Conservation (phyloP, 1,140 invertebrate genomes). For the Pseudachorutes palmiensis region DNA sequence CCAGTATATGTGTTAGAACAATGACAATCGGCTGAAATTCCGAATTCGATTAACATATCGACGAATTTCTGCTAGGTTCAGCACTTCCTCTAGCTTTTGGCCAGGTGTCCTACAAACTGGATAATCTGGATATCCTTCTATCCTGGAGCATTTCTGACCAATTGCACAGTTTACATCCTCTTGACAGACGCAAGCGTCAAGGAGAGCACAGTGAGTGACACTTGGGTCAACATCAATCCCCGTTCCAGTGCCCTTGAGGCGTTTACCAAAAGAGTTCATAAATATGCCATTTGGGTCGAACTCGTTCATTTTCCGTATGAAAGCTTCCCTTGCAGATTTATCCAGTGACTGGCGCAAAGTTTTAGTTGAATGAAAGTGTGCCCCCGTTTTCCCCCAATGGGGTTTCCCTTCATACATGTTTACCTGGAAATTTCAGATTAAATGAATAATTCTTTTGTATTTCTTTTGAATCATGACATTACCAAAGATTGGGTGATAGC, state of each 20-base stretch:
- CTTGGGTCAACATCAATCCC: conserved; percentile 8
- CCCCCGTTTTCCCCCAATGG: conserved; percentile 23
- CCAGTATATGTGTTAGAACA: too few relatives aligned
- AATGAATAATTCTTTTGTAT: too few relatives aligned
- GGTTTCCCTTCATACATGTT: conserved; percentile 5
- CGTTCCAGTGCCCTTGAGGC: not conserved
- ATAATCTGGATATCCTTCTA: not conserved
- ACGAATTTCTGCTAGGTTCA: too few relatives aligned
- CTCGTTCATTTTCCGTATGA: conserved; percentile 3
- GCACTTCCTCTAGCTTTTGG: too few relatives aligned
- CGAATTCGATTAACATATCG: too few relatives aligned
- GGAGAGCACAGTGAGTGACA: conserved; percentile 17
- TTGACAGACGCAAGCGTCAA: not conserved
- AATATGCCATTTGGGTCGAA: conserved; percentile 27
- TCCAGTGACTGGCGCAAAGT: not conserved
- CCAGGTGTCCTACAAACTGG: too few relatives aligned
- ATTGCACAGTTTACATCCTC: not conserved
- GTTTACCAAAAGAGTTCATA: conserved; percentile 22
- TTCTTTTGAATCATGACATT: too few relatives aligned
- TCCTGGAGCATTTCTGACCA: not conserved
- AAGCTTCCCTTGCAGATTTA: not conserved
- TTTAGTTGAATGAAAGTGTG: not conserved
- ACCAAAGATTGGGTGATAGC: conserved; percentile 14
- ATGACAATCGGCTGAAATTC: too few relatives aligned
- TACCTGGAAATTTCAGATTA: too few relatives aligned